Evolutionary conservation across 2,888 invertebrate species (phyloP), one percentile per base, ranked within the genome.

Genomic region (Pachliopta kotzebuea): DNA sequence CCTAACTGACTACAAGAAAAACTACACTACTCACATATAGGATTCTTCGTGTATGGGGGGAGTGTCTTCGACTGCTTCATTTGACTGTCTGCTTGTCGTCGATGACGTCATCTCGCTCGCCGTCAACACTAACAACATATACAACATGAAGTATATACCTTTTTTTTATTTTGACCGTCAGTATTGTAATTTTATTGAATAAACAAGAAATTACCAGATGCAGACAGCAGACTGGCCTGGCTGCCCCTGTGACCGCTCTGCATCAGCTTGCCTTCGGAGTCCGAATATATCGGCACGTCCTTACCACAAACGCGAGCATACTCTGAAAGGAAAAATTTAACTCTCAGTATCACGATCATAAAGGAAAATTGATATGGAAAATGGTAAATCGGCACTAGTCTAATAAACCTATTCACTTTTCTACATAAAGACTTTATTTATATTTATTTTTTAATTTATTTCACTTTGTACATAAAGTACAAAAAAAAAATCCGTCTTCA

Each of bases 221-320:
- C 74, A 0, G 86, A 82, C 0, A 86, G 74, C 1, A 88, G 72
- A 54, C 85, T 87, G 61, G 85, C 82, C 68, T 86, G 86, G 65
- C 86, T 88, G 26, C 82, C 86, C 0, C 88, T 68, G 18, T 80
- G 83, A 0, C 73, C 78, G 65, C 83, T 80, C 69, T 81, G 85
- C 72, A 83, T 69, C 66, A 86, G 72, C 18, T 79, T 79, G 0
- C 80, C 84, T 0, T 86, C 85, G 0, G 75, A 70, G 26, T 82
- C 84, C 0, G 85, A 78, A 57, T 76, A 70, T n/a, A 83, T 74
- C 8, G 69, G 68, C 52, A 76, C 73, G 2, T 89, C 89, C 21
- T 83, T 85, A 42, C 90, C 90, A 66, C 87, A 86, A 0, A 84
- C 78, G 0, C 83, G 78, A 1, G 80, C 76, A 73, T 88, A 90